Base-by-base conservation (phyloP, 2,113 vertebrate genomes). In the Sturnus vulgaris region DNA sequence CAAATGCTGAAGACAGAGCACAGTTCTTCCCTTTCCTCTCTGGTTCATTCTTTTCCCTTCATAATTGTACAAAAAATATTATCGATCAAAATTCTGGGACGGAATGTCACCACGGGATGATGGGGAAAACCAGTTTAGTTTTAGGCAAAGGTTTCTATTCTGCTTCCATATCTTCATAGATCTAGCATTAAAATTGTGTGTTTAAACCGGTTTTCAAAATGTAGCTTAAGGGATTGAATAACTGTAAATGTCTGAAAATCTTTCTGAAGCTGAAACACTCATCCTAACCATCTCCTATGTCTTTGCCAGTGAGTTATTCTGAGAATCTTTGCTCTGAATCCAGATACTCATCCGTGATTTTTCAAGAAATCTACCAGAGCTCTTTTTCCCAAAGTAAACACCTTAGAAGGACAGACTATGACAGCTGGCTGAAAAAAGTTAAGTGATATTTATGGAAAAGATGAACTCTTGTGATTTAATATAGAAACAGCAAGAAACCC, bases 81-180 rank as follows among this genome's bases (percentile, higher is more conserved):
- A 24, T 10, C 77, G 16, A 35, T 55, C 31, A 30, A 52, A 53
- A 21, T 46, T 53, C n/a, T 37, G 57, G 47, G 47, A 24, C 47
- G 24, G 49, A 86, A 11, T 18, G 9, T 44, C 52, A 46, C 49
- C 56, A 53, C 28, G 55, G 69, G 22, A 14, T 2, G 1, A 33
- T 4, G 1, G 24, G 31, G 24, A 68, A 71, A 88, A 6, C 0
- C 8, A 47, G 19, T 17, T 56, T 81, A 25, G 27, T 44, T 86
- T 60, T 17, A 81, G 30, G 40, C 14, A 81, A 91, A 47, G 15
- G 12, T 27, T 88, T 92, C 55, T 22, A 6, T 64, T 80, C 35
- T 1, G 0, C 15, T 78, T 86, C 37, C 31, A 0, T 50, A 5
- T n/a, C 5, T 30, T 53, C 31, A 10, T 1, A 82, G 40, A 14